A percentile compares a stretch with the other conserved stretches of the same genome.
Conservation (phyloP, 1,140 invertebrate genomes). For the Bombus sylvicola region DNA sequence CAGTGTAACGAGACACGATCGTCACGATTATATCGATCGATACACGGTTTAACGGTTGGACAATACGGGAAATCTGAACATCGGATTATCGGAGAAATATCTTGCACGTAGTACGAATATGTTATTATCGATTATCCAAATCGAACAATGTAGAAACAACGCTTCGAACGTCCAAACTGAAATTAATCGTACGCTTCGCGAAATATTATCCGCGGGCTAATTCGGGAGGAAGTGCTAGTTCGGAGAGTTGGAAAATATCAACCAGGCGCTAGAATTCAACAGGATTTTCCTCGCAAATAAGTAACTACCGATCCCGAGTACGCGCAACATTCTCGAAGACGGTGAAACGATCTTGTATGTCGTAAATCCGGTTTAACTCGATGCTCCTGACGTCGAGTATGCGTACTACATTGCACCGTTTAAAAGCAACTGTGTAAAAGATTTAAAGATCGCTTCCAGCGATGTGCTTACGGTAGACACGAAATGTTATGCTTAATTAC, state of each 20-base stretch:
- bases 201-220: too few relatives aligned
- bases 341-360: neutral
- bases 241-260: neutral
- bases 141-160: too few relatives aligned
- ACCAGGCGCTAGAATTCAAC: neutral
- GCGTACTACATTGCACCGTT: neutral
- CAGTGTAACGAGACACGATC: too few relatives aligned
- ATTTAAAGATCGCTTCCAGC: neutral
- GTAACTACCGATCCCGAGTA: neutral
- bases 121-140: too few relatives aligned
- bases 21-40: too few relatives aligned
- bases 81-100: too few relatives aligned
- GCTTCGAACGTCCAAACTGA: neutral
- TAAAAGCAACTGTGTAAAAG: neutral
- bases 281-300: neutral
- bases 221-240: rapidly evolving
- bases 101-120: too few relatives aligned
- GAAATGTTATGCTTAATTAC: neutral
- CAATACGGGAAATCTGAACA: too few relatives aligned
- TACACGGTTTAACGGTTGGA: too few relatives aligned
- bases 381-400: neutral
- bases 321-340: neutral
- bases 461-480: neutral
- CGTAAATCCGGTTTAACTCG: neutral
- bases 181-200: neutral